Conservation (phyloP, 2,888 invertebrate genomes). For the Zaprionus lineosus region DNA sequence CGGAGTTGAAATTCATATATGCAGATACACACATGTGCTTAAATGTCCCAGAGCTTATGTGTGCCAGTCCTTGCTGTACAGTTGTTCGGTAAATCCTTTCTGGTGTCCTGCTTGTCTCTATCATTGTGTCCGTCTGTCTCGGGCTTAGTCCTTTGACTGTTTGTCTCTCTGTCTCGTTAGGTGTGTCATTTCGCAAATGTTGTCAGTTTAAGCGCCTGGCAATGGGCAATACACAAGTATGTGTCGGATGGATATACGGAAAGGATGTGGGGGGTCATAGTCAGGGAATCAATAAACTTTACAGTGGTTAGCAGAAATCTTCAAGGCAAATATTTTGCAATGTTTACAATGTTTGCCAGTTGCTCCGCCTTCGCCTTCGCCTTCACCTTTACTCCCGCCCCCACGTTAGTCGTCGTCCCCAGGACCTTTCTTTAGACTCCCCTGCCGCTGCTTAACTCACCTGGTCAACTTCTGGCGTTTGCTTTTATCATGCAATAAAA, state of each 20-base stretch:
- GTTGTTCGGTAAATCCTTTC: conserved; percentile 6
- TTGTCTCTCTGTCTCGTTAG: conserved; percentile 40
- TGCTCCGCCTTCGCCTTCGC: too few species aligned
- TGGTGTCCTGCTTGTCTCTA: conserved; percentile 4
- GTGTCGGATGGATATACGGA: conserved; percentile 20
- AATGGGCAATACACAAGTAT: conserved; percentile 24
- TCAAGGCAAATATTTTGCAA: conserved; percentile 65
- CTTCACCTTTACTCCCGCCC: too few species aligned
- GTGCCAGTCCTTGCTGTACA: neutral
- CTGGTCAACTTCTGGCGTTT: conserved; percentile 48
- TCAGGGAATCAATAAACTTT: conserved; percentile 65
- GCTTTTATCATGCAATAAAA: conserved; percentile 74
- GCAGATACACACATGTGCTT: neutral
- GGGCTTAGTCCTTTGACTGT: neutral
- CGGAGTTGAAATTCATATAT: neutral
- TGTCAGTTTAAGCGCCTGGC: conserved; percentile 56
- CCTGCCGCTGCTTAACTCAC: conserved; percentile 39
- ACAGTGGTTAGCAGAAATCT: conserved; percentile 64
- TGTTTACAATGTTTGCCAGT: conserved; percentile 57
- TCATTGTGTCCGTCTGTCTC: conserved; percentile 5
- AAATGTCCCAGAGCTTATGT: neutral
- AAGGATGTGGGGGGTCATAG: conserved; percentile 9
- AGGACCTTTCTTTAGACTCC: too few species aligned
- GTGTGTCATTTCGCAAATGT: conserved; percentile 65
- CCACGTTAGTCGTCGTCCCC: too few species aligned